Percentiles rank a stretch among this genome's conserved stretches.
These are phyloP conservation scores for Helarctos malayanus DNA, from an alignment of 2,797 vertebrate species.

Conservation along the genomic window DNA sequence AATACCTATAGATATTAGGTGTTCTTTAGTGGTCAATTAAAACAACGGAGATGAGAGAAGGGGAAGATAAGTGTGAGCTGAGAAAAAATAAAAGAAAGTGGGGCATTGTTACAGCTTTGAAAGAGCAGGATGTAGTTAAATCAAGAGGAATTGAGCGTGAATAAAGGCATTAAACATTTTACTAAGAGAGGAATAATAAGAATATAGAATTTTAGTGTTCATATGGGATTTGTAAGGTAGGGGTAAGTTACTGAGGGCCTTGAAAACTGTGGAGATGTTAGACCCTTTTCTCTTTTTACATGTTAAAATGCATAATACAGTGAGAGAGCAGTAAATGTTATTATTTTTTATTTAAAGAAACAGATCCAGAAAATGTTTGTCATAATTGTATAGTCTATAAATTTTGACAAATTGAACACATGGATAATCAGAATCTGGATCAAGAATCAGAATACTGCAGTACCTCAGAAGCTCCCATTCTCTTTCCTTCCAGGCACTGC, in stretches of 20 bases:
- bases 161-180: neutral
- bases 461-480: neutral
- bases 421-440: neutral
- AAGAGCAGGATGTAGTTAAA: conserved; percentile 8
- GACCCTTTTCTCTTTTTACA: neutral
- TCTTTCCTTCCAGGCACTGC: neutral
- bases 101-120: conserved; percentile 35
- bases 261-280: neutral
- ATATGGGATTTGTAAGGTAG: neutral
- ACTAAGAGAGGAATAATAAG: conserved; percentile 1
- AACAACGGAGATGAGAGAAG: conserved; percentile 24
- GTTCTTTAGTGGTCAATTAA: conserved; percentile 5
- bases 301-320: neutral
- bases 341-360: neutral
- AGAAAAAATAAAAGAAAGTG: conserved; percentile 13
- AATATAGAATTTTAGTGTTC: conserved; percentile 24
- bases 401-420: conserved; percentile 9
- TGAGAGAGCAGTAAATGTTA: neutral
- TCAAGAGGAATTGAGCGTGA: neutral
- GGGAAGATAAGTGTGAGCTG: neutral
- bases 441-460: neutral
- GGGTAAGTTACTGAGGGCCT: neutral
- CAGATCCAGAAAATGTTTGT: neutral
- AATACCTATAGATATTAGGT: neutral
- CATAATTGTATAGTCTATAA: neutral